Percentiles rank a stretch among this genome's conserved stretches.
These are phyloP conservation scores for Tetragonula clypearis DNA, from an alignment of 1,140 invertebrate genomes.

Conservation along the genomic window DNA sequence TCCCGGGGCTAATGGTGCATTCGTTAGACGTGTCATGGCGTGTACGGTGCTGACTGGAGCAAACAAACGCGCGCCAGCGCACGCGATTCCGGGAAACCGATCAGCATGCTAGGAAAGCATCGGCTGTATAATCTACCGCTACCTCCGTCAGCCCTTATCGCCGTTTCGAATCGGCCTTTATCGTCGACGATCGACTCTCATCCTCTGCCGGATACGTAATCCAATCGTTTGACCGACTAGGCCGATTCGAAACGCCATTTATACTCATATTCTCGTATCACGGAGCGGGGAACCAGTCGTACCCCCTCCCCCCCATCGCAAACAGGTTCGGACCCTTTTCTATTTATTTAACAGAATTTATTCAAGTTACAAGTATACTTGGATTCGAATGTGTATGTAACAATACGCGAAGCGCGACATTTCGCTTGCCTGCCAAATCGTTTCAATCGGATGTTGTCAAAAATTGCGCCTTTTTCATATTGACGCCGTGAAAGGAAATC, in stretches of 20 bases:
- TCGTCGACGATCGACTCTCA: slow-evolving; percentile 23
- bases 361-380: too few species aligned
- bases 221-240: background rate
- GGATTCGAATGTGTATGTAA: too few species aligned
- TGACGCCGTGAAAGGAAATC: too few species aligned
- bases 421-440: too few species aligned
- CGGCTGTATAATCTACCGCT: background rate
- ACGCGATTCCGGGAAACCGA: slow-evolving; percentile 20
- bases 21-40: slow-evolving; percentile 2
- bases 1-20: slow-evolving; percentile 23
- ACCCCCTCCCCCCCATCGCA: background rate
- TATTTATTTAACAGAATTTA: too few species aligned
- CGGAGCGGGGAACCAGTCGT: background rate
- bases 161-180: slow-evolving; percentile 18
- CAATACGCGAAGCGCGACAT: too few species aligned
- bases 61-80: background rate
- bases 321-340: too few species aligned
- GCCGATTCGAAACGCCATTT: slow-evolving; percentile 32
- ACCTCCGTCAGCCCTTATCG: slow-evolving; percentile 3
- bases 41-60: background rate
- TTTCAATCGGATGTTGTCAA: too few species aligned
- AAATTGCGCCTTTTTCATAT: too few species aligned
- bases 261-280: background rate
- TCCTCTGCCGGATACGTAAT: slow-evolving; percentile 19
- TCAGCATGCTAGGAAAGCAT: background rate